These are phyloP conservation scores for Brachionus rubens DNA, from an alignment of 1,140 invertebrate species.

Conservation along the genomic window DNA sequence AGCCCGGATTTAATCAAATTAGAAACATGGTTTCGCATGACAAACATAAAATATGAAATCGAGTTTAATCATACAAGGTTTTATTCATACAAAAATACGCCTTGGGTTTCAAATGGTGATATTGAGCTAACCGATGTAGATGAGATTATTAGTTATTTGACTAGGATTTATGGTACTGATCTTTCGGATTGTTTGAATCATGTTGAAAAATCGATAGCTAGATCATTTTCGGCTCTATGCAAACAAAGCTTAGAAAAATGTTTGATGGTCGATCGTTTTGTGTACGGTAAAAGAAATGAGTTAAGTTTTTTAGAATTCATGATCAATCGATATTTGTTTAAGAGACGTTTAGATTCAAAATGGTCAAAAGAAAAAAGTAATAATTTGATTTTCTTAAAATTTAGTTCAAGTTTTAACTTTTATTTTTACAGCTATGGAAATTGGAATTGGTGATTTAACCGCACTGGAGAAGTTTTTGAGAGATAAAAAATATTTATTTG, in stretches of 20 bases:
- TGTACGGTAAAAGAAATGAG: not conserved
- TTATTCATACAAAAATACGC: not conserved
- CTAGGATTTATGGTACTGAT: not conserved
- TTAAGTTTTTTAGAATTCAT: not conserved
- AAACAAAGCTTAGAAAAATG: constrained; percentile 3
- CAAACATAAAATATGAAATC: not conserved
- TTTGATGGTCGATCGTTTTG: not conserved
- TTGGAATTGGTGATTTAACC: not conserved
- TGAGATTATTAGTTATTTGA: not conserved
- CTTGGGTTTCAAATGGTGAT: not conserved
- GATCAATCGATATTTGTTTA: not conserved
- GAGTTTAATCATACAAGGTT: not conserved
- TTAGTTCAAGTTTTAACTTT: not conserved
- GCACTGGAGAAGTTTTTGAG: constrained; percentile 29
- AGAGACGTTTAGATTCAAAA: not conserved
- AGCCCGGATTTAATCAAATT: constrained; percentile 1
- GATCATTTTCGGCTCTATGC: not conserved
- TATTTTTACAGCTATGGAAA: not conserved
- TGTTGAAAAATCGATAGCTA: constrained; percentile 10
- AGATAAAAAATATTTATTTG: constrained; percentile 17
- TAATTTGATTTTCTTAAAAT: not conserved
- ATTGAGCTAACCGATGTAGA: not conserved
- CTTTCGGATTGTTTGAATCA: constrained; percentile 4
- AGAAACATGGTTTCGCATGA: not conserved
- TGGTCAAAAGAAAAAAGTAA: constrained; percentile 7